A percentile compares a stretch with the other conserved stretches of the same genome.
Evolutionary conservation across 2,113 vertebrate genomes (phyloP).

Genomic region (Shinisaurus crocodilurus): DNA sequence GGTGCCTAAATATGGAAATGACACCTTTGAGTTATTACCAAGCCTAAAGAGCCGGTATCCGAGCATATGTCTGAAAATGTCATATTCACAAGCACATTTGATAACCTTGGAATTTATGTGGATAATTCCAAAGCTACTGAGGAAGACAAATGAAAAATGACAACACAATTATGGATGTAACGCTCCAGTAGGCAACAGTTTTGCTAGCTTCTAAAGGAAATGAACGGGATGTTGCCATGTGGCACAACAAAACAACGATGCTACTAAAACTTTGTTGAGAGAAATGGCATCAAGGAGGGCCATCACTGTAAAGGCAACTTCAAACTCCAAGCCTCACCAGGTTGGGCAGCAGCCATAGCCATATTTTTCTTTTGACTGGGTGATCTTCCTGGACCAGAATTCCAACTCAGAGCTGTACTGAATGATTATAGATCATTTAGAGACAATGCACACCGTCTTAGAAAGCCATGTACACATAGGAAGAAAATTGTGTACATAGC

Average conservation of each 20-base stretch:
- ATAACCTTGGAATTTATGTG: conserved; percentile 57
- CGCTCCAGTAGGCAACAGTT: not conserved
- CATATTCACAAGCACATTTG: conserved; percentile 35
- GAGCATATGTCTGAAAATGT: conserved; percentile 60
- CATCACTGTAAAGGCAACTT: not conserved
- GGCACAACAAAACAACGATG: not conserved
- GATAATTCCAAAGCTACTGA: conserved; percentile 50
- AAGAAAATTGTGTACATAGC: not conserved
- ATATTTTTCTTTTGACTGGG: not conserved
- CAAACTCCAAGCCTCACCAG: not conserved
- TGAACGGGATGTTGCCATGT: conserved; percentile 16
- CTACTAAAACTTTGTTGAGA: not conserved
- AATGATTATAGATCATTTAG: not conserved
- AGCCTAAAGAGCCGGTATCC: conserved; percentile 54
- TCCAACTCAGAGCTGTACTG: not conserved
- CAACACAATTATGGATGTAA: not conserved
- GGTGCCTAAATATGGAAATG: conserved; percentile 62
- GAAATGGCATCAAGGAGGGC: not conserved
- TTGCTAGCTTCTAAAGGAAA: conserved; percentile 38
- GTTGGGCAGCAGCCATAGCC: too few species aligned
- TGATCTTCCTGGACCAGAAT: not conserved
- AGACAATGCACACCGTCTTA: not conserved
- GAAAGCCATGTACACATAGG: too few species aligned
- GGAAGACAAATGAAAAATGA: conserved; percentile 54
- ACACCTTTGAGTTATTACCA: conserved; percentile 70